Conservation (phyloP, 37 sponge, comb jelly and placozoan genomes). For the Oscarella lobularis region DNA sequence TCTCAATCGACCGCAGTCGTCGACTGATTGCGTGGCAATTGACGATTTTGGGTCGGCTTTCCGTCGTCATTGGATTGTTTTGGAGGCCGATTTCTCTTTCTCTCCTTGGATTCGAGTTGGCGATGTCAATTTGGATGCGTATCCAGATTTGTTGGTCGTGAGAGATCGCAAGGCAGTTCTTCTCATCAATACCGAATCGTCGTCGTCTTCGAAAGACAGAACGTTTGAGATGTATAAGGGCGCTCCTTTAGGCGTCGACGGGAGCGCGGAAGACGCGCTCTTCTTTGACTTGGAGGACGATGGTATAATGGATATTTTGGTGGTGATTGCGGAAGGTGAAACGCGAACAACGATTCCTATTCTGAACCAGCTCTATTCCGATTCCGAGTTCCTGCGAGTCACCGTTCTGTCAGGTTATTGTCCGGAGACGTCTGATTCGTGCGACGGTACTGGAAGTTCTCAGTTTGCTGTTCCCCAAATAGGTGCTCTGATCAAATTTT, state of each 20-base stretch:
- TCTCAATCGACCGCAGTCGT: not conserved
- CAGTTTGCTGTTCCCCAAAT: not conserved
- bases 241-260: not conserved
- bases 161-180: not conserved
- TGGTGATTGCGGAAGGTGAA: not conserved
- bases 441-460: not conserved
- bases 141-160: not conserved
- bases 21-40: not conserved
- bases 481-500: not conserved
- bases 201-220: not conserved
- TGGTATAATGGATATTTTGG: not conserved
- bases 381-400: not conserved
- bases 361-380: not conserved
- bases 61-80: not conserved
- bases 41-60: not conserved
- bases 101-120: not conserved
- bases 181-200: not conserved
- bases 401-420: not conserved
- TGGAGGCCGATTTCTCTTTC: not conserved
- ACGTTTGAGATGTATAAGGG: not conserved
- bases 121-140: not conserved
- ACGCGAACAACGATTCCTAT: not conserved
- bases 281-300: not conserved
- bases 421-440: not conserved
- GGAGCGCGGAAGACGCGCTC: not conserved